Evolutionary conservation across 2,797 vertebrate species (phyloP).

Genomic region (Poeciliopsis infans): DNA sequence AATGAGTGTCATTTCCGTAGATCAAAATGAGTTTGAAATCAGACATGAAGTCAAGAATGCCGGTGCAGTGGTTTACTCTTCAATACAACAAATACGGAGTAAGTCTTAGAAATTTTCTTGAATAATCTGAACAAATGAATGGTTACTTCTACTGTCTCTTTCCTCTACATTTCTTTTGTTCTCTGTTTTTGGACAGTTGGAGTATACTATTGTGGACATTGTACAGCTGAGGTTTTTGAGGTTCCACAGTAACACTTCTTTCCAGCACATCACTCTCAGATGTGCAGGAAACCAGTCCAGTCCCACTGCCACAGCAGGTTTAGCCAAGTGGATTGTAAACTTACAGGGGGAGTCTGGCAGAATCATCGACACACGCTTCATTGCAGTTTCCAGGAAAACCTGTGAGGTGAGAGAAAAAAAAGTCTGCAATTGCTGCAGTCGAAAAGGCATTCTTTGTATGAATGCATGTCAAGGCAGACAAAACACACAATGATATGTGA

Average conservation of each 20-base stretch:
- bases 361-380: constrained; percentile 63
- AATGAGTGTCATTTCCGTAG: constrained; percentile 44
- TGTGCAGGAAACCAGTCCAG: constrained; percentile 40
- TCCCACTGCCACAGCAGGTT: constrained; percentile 2
- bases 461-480: background rate
- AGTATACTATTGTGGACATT: constrained; percentile 69
- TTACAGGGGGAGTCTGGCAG: constrained; percentile 73
- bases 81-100: constrained; percentile 65
- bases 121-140: background rate
- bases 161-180: background rate
- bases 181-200: constrained; percentile 63
- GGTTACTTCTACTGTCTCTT: background rate
- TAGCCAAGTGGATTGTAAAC: constrained; percentile 41
- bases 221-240: constrained; percentile 83
- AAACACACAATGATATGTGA: background rate
- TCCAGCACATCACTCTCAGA: constrained; percentile 73
- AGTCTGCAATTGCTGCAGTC: background rate
- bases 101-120: constrained; percentile 10
- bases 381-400: constrained; percentile 43
- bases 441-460: background rate
- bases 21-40: constrained; percentile 56
- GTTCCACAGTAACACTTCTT: constrained; percentile 76
- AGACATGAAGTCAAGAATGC: constrained; percentile 27
- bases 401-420: constrained; percentile 65
- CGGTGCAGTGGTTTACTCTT: constrained; percentile 64